Base-by-base conservation (phyloP, 2,888 invertebrate genomes). In the Ptilodon capucinus region DNA sequence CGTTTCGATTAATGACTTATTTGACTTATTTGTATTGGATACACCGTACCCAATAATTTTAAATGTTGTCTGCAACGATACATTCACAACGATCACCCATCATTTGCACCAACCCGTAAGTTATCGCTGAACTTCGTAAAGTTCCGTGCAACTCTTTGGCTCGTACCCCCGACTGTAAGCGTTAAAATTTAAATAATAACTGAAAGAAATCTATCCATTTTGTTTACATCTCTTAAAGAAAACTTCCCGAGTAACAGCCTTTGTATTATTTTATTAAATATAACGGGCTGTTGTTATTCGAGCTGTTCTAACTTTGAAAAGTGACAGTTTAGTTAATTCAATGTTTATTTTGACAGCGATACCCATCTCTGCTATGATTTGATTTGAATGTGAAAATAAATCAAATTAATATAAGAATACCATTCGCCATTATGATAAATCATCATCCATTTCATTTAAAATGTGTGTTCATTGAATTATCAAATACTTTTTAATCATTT, bases 101-200 rank as follows among this genome's bases (percentile, higher is more conserved):
- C 2, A 28, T n/a, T 28, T 78, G 48, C 2, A 53, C 68, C 70
- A 60, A 34, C 46, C 54, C 40, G 40, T 72, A 77, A 79, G 72
- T 79, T 82, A 83, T 81, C 76, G 76, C 74, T 74, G 66, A 79
- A 76, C 79, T 83, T 81, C 61, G 70, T 49, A 71, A 80, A 84
- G 75, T 83, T 81, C 59, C 61, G 62, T 65, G 65, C 59, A 79
- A 79, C 76, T 80, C 77, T 59, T 76, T 75, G 71, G 71, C 76
- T 76, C 66, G 64, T 68, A 60, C 64, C 64, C 60, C 34, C 47
- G 42, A 70, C 67, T 64, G 62, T 52, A 75, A 71, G 67, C 71
- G 67, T 67, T 75, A 68, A 76, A 73, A 74, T 76, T 76, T 69
- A 68, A 73, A 76, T 74, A 63, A 62, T 57, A 61, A 57, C 54